These are phyloP conservation scores for Stomorhina lunata DNA, from an alignment of 2,888 invertebrate genomes.

Conservation along the genomic window DNA sequence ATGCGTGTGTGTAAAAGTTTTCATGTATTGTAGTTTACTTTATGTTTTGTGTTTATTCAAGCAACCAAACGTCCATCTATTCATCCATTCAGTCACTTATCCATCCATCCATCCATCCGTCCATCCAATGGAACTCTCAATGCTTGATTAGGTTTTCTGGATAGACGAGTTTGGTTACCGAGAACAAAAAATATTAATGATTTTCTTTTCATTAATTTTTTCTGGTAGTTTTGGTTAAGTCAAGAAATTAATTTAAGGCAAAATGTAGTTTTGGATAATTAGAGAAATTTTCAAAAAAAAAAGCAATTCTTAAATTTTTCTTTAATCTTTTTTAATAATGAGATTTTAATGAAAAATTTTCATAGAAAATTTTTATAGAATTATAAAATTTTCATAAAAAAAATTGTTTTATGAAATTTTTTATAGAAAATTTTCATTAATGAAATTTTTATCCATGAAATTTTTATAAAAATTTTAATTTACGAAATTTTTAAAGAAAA, in stretches of 20 bases:
- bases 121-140: slow-evolving; percentile 41
- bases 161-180: slow-evolving; percentile 32
- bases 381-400: too few relatives aligned
- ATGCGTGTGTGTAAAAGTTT: not conserved
- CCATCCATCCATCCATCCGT: slow-evolving; percentile 44
- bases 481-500: too few relatives aligned
- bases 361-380: too few relatives aligned
- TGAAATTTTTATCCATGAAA: too few relatives aligned
- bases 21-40: not conserved
- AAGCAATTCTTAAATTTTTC: too few relatives aligned
- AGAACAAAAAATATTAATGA: slow-evolving; percentile 37
- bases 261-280: too few relatives aligned
- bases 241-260: slow-evolving; percentile 6
- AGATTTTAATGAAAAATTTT: too few relatives aligned
- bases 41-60: slow-evolving; percentile 44
- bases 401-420: too few relatives aligned
- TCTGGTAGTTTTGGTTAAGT: not conserved
- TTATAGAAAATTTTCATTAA: too few relatives aligned
- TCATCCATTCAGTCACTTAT: slow-evolving; percentile 41
- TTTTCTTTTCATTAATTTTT: not conserved
- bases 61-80: slow-evolving; percentile 46
- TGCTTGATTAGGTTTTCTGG: slow-evolving; percentile 58
- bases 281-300: too few relatives aligned
- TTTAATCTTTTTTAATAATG: too few relatives aligned
- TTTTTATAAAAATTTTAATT: too few relatives aligned